Evolutionary conservation across 2,797 vertebrate species (phyloP).

Genomic region (Danio jaintianensis): DNA sequence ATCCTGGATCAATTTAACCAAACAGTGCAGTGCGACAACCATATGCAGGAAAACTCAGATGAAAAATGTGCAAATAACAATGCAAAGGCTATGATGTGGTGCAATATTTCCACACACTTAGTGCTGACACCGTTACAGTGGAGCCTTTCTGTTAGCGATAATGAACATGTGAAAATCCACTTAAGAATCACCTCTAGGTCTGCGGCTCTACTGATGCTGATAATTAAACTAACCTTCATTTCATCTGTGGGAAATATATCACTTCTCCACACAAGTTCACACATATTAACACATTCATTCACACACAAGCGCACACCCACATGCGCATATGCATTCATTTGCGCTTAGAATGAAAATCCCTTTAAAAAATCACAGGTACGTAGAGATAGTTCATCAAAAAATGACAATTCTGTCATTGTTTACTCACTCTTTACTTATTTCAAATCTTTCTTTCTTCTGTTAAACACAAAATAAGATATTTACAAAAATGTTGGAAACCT

Average conservation of each 20-base stretch:
- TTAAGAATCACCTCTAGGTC: conserved; percentile 38
- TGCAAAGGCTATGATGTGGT: conserved; percentile 8
- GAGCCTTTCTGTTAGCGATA: conserved; percentile 21
- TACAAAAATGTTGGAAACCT: no score
- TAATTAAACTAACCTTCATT: conserved; percentile 47
- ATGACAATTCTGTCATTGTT: no score
- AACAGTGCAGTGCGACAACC: background rate
- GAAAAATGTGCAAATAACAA: conserved; percentile 19
- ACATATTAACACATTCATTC: conserved; percentile 35
- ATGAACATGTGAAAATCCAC: conserved; percentile 40
- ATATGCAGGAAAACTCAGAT: background rate
- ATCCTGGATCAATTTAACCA: conserved; percentile 40
- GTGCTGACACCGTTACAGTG: conserved; percentile 19
- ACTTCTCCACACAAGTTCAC: conserved; percentile 38
- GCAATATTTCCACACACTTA: conserved; percentile 16
- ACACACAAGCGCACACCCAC: conserved; percentile 32
- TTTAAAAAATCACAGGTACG: background rate
- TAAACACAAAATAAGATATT: no score
- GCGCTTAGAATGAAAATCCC: conserved; percentile 8
- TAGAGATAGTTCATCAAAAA: no score
- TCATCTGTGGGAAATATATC: conserved; percentile 11
- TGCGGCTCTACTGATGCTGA: conserved; percentile 14
- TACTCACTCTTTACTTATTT: no score
- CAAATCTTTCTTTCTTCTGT: no score
- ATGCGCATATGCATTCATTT: background rate